Percentiles rank a stretch among this genome's conserved stretches.
Evolutionary conservation across 2,797 vertebrate species (phyloP).

Genomic region (Cuculus canorus): DNA sequence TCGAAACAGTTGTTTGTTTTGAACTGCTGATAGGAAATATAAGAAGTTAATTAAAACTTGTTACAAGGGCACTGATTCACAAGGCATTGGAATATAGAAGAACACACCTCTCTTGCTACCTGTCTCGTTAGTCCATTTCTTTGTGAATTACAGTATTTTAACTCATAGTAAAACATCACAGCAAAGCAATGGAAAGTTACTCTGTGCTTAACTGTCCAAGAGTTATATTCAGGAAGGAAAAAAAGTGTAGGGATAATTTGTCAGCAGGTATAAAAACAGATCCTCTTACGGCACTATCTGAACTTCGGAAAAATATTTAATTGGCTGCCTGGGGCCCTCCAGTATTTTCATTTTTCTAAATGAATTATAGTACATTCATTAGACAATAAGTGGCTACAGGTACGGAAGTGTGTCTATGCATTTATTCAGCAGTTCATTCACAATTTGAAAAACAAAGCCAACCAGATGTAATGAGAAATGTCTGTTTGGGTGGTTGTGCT

Average conservation of each 20-base stretch:
- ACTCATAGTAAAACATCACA: neutral
- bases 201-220: neutral
- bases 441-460: slow-evolving; percentile 6
- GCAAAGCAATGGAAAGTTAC: slow-evolving; percentile 30
- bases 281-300: slow-evolving; percentile 12
- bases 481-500: neutral
- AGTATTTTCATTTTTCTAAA: slow-evolving; percentile 35
- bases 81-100: neutral
- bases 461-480: neutral
- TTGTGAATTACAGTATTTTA: slow-evolving; percentile 27
- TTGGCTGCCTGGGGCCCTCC: neutral
- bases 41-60: slow-evolving; percentile 50
- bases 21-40: slow-evolving; percentile 2
- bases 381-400: neutral
- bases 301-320: slow-evolving; percentile 22
- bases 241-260: slow-evolving; percentile 18
- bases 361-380: neutral
- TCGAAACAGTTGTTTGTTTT: neutral
- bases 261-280: slow-evolving; percentile 47
- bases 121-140: slow-evolving; percentile 6
- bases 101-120: neutral
- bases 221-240: slow-evolving; percentile 16
- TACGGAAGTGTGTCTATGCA: neutral
- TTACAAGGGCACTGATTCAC: slow-evolving; percentile 28
- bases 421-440: neutral